Conservation (phyloP, 2,797 vertebrate species). For the Arnoldichthys spilopterus region DNA sequence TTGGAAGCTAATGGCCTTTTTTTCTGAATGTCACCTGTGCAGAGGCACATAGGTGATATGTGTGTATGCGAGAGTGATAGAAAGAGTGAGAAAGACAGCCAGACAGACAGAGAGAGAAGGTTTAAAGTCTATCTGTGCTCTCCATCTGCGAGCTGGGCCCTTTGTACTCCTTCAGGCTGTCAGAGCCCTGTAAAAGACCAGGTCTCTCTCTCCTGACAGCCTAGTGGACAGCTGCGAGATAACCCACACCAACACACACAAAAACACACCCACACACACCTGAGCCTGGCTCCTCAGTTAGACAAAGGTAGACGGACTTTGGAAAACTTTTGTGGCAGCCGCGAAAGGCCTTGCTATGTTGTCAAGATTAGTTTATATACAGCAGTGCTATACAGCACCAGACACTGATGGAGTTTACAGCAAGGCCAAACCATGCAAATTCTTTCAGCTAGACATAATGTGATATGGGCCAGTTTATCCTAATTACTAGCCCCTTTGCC, state of each 20-base stretch:
- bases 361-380: conserved; percentile 9
- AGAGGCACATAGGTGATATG: conserved; percentile 29
- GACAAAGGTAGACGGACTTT: conserved; percentile 18
- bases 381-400: background rate
- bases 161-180: conserved; percentile 35
- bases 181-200: conserved; percentile 35
- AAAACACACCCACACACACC: conserved; percentile 14
- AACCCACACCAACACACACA: conserved; percentile 18
- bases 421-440: background rate
- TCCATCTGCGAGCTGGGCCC: conserved; percentile 38
- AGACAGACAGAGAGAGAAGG: background rate
- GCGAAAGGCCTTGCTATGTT: background rate
- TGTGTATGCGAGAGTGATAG: background rate
- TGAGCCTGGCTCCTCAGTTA: background rate
- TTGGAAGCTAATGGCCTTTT: conserved; percentile 29
- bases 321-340: conserved; percentile 19
- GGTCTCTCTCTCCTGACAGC: conserved; percentile 40
- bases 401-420: background rate
- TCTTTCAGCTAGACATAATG: background rate
- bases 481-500: background rate
- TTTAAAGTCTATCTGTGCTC: conserved; percentile 39
- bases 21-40: conserved; percentile 27
- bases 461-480: background rate
- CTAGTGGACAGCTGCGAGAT: conserved; percentile 39
- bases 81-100: background rate